Conservation (phyloP, 2,797 vertebrate genomes). For the Hyperoplus lanceolatus region DNA sequence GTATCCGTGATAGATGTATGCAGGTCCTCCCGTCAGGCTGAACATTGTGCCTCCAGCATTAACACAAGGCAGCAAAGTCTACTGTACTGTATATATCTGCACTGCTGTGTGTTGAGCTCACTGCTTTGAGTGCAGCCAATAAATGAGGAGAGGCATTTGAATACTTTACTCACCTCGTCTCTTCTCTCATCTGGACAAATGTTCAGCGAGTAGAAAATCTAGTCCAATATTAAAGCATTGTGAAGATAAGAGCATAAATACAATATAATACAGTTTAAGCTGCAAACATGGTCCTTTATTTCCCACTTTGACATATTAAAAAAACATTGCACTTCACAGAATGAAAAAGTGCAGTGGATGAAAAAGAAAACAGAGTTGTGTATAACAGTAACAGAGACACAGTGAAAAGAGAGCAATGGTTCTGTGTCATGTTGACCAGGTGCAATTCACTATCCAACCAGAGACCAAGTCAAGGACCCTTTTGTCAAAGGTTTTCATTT, state of each 20-base stretch:
- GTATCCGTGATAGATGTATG: too few species aligned
- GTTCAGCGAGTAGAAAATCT: too few species aligned
- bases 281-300: conserved; percentile 79
- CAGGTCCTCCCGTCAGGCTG: too few species aligned
- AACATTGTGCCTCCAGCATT: too few species aligned
- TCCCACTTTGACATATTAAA: conserved; percentile 62
- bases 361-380: conserved; percentile 41
- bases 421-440: conserved; percentile 57
- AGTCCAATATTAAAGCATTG: not conserved
- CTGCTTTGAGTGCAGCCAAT: too few species aligned
- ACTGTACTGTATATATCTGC: too few species aligned
- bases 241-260: not conserved
- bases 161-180: too few species aligned
- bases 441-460: conserved; percentile 90
- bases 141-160: too few species aligned
- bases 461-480: conserved; percentile 91
- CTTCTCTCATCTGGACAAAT: too few species aligned
- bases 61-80: too few species aligned
- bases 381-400: conserved; percentile 30
- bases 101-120: too few species aligned
- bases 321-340: conserved; percentile 68
- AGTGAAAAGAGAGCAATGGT: conserved; percentile 63
- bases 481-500: conserved; percentile 94
- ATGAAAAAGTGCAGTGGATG: conserved; percentile 47
- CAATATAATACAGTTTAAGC: conserved; percentile 40